These are phyloP conservation scores for Mongoloraphidia duomilia DNA, from an alignment of 2,888 invertebrate species.

Conservation along the genomic window DNA sequence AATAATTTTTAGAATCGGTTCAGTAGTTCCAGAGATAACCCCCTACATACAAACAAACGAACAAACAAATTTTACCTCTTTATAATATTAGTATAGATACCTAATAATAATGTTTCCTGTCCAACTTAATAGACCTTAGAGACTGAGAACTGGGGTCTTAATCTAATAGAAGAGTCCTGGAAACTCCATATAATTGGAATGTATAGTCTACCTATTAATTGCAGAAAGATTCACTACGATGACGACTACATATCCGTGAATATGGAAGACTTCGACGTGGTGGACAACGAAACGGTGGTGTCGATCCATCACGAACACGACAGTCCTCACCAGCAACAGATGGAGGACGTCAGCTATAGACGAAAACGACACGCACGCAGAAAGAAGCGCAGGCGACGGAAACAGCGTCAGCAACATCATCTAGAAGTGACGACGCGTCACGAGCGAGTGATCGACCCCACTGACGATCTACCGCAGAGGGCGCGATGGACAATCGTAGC, in stretches of 20 bases:
- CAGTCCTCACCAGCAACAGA: conserved; percentile 10
- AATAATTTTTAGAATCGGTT: no score
- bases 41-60: no score
- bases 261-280: conserved; percentile 30
- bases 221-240: conserved; percentile 32
- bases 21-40: no score
- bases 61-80: no score
- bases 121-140: no score
- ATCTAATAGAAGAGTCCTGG: no score
- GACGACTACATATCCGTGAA: conserved; percentile 37
- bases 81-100: no score
- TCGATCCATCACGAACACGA: conserved; percentile 12
- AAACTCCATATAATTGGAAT: no score
- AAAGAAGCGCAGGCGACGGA: conserved; percentile 21
- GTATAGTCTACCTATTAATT: conserved; percentile 5
- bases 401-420: conserved; percentile 20
- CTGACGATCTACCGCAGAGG: conserved; percentile 64
- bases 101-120: no score
- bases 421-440: conserved; percentile 18
- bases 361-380: conserved; percentile 20
- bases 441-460: conserved; percentile 49
- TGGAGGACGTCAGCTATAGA: conserved; percentile 17
- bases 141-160: no score
- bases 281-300: conserved; percentile 24
- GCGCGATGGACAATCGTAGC: conserved; percentile 85